phyloP scores from a whole-genome alignment of 2,888 invertebrate species.

The Agrochola macilenta region DNA sequence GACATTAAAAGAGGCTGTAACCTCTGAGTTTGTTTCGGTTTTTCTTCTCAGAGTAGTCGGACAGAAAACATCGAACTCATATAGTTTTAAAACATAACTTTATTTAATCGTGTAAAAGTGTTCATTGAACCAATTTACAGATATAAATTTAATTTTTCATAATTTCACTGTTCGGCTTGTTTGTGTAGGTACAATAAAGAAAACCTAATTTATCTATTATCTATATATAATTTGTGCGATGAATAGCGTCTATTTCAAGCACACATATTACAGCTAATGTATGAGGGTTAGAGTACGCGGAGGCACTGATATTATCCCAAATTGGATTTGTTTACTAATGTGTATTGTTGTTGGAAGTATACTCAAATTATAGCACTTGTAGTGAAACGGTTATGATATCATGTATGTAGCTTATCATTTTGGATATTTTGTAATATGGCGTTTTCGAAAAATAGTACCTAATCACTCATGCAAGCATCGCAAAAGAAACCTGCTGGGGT shows the following conservation, averaged over 20 bases:
- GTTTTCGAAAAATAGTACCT: too few relatives aligned
- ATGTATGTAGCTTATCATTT: background rate
- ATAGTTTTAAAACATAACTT: too few relatives aligned
- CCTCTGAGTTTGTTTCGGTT: too few relatives aligned
- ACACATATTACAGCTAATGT: background rate
- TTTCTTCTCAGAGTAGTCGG: too few relatives aligned
- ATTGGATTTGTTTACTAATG: constrained; percentile 43
- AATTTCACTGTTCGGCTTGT: background rate
- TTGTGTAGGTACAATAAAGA: background rate
- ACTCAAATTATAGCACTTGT: constrained; percentile 5
- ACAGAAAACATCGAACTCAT: too few relatives aligned
- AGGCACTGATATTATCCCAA: constrained; percentile 8
- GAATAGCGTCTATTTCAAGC: background rate
- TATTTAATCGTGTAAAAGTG: too few relatives aligned
- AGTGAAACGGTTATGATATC: background rate
- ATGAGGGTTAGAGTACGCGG: background rate
- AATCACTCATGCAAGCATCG: background rate
- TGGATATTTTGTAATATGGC: background rate
- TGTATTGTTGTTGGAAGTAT: constrained; percentile 28
- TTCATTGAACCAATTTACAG: too few relatives aligned
- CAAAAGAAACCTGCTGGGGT: background rate
- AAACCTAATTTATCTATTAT: background rate
- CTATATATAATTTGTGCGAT: background rate
- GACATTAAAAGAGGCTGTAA: too few relatives aligned
- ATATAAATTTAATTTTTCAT: background rate